Evolutionary conservation across 2,888 invertebrate genomes (phyloP), one percentile per base, ranked within the genome.

Genomic region (Ochropleura plecta): DNA sequence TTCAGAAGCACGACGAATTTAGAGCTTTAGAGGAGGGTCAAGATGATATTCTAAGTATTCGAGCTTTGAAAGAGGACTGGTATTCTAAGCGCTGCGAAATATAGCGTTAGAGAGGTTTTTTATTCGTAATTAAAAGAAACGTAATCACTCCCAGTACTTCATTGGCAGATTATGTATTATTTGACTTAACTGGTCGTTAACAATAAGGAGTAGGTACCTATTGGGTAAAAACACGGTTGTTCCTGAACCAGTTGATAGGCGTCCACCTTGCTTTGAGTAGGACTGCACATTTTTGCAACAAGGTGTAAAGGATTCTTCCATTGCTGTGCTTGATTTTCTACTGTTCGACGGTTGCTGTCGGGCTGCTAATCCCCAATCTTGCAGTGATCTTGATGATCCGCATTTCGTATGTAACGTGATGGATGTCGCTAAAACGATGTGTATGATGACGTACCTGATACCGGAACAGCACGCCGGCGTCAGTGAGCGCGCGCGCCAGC

Each of bases 381-480:
- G 20, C 10, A 5, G 5, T 5, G 6, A 16, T 57, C 0, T 16
- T 57, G 30, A 30, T n/a, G 53, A 53, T 53, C n/a, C n/a, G 10
- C 18, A 9, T 20, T 14, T 6, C 20, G 2, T 55, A 55, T 30
- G 5, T 53, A 16, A 4, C 8, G 30, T 30, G 57, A 8, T 16
- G 8, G 16, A 57, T 16, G 30, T 57, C 16, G 3, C 30, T 8
- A 59, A 16, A 16, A 59, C 30, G 30, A 40, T 8, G 16, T 51
- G 9, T 51, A 7, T 57, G 30, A 57, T 30, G 30, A 18, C 3
- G n/a, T 93, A 99, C 99, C 98, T 99, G 99, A 95, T 99, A 98
- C 95, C 98, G 97, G 96, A 99, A 99, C 88, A 99, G 97, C 88
- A 99, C 98, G 90, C 98, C 98, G 71, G 98, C 98, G 90, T 98